Evolutionary conservation across 2,797 vertebrate genomes (phyloP).

Genomic region (Sebastes paucispinis): DNA sequence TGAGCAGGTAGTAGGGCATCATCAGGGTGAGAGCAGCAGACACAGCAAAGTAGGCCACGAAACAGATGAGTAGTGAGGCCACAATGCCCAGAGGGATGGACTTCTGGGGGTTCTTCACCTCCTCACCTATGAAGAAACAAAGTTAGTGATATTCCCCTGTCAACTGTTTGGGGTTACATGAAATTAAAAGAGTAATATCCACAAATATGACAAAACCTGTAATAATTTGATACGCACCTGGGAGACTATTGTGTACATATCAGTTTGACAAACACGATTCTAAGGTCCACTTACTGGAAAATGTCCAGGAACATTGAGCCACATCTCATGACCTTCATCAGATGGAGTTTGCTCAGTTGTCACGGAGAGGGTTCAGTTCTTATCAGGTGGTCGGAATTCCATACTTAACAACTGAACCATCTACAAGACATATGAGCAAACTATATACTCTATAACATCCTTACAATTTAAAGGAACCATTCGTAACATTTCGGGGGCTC

Average conservation of each 20-base stretch:
- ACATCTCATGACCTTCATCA: neutral
- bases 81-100: constrained; percentile 88
- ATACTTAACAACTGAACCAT: neutral
- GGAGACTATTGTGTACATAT: neutral
- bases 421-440: neutral
- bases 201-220: neutral
- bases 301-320: neutral
- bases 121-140: constrained; percentile 82
- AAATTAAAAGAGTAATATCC: neutral
- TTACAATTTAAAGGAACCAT: no score
- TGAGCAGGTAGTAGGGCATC: constrained; percentile 90
- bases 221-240: neutral
- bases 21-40: constrained; percentile 90
- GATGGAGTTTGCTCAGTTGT: neutral
- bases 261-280: neutral
- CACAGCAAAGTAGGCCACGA: constrained; percentile 88
- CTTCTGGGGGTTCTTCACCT: constrained; percentile 88
- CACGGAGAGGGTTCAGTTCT: neutral
- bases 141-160: neutral
- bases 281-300: neutral
- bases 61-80: constrained; percentile 88
- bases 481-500: no score
- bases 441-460: no score
- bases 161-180: neutral
- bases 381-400: neutral